phyloP scores from a whole-genome alignment of 2,888 invertebrate genomes.

The Halocaridina rubra region DNA sequence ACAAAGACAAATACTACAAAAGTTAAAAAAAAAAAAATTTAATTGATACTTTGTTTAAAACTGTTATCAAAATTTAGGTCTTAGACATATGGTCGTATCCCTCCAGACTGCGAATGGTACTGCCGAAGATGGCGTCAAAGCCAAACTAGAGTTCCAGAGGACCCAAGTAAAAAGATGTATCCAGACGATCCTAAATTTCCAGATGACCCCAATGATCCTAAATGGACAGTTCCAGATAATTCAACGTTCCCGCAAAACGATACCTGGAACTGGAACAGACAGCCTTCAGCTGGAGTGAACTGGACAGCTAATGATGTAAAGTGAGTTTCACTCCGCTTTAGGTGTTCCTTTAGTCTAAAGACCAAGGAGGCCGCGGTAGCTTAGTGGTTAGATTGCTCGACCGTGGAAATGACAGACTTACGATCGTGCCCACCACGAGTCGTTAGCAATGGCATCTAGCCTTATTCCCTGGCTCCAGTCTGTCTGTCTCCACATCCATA shows the following conservation, averaged over 20 bases:
- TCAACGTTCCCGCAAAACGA: constrained; percentile 52
- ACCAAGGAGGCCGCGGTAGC: too few relatives aligned
- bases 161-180: not conserved
- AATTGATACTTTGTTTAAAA: too few relatives aligned
- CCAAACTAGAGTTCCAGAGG: not conserved
- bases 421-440: too few relatives aligned
- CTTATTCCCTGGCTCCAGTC: too few relatives aligned
- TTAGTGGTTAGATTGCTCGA: too few relatives aligned
- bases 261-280: constrained; percentile 56
- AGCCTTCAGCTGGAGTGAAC: not conserved
- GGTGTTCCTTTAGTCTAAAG: too few relatives aligned
- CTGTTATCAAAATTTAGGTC: not conserved
- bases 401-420: too few relatives aligned
- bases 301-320: constrained; percentile 26
- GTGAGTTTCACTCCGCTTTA: constrained; percentile 28
- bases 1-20: too few relatives aligned
- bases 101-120: constrained; percentile 47
- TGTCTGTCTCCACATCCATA: too few relatives aligned
- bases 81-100: not conserved
- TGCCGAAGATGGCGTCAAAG: constrained; percentile 20
- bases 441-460: too few relatives aligned
- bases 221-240: constrained; percentile 21
- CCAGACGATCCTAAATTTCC: not conserved
- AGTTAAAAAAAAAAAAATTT: too few relatives aligned
- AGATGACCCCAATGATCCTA: constrained; percentile 11